These are phyloP conservation scores for Polymixis lichenea DNA, from an alignment of 2,888 invertebrate species.

Conservation along the genomic window DNA sequence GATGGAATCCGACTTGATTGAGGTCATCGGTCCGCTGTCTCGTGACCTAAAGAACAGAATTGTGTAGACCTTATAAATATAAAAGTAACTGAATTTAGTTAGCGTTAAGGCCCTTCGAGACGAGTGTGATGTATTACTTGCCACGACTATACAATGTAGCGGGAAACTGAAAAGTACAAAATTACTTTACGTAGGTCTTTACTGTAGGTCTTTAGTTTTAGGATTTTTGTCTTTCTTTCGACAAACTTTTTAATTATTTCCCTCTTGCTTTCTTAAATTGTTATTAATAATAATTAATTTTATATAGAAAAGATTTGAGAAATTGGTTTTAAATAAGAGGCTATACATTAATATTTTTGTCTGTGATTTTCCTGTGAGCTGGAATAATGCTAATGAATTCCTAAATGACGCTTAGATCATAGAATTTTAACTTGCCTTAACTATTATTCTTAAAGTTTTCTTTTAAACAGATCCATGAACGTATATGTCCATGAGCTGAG, in stretches of 20 bases:
- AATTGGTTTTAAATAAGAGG: constrained; percentile 68
- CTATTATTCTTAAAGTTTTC: not conserved
- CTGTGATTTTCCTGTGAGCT: constrained; percentile 73
- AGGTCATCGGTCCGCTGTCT: constrained; percentile 82
- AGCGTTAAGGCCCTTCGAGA: constrained; percentile 68
- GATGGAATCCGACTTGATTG: constrained; percentile 85
- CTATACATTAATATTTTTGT: constrained; percentile 68
- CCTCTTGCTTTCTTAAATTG: constrained; percentile 48
- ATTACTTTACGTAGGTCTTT: constrained; percentile 69
- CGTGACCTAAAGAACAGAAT: constrained; percentile 85
- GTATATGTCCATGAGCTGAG: not conserved
- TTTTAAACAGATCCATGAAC: not conserved
- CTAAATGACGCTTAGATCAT: constrained; percentile 4
- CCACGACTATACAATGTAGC: constrained; percentile 62
- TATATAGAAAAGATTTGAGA: constrained; percentile 51
- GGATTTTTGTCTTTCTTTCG: constrained; percentile 29
- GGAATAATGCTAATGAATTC: constrained; percentile 53
- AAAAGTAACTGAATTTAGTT: constrained; percentile 73
- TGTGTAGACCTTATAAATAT: constrained; percentile 82
- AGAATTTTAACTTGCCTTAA: not conserved
- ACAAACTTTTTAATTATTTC: constrained; percentile 37
- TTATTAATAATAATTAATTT: constrained; percentile 52
- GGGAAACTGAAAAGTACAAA: constrained; percentile 83
- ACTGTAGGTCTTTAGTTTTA: constrained; percentile 58
- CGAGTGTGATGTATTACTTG: constrained; percentile 68